phyloP scores from a whole-genome alignment of 2,113 vertebrate species.

The Bothrops jararaca region DNA sequence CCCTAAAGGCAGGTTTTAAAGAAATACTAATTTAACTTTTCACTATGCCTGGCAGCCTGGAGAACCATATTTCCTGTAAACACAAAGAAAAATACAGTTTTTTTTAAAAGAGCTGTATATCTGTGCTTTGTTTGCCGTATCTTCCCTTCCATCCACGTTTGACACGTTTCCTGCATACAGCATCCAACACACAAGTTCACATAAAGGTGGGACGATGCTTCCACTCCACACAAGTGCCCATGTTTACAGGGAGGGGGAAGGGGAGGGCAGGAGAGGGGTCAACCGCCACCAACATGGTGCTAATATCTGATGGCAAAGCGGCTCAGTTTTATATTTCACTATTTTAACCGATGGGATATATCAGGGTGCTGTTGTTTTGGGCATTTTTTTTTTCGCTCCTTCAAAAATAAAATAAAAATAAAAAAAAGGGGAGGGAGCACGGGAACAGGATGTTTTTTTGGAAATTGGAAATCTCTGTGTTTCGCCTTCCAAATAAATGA shows the following conservation, averaged over 20 bases:
- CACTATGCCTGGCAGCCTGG: background rate
- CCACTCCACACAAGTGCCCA: background rate
- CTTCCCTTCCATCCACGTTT: background rate
- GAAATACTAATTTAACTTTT: background rate
- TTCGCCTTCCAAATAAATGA: background rate
- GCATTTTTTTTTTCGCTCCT: background rate
- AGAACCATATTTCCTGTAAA: background rate
- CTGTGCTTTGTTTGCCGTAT: background rate
- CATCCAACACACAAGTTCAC: background rate
- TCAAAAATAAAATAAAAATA: background rate
- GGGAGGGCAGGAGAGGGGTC: background rate
- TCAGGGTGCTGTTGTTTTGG: background rate
- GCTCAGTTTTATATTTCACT: background rate
- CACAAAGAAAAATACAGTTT: background rate
- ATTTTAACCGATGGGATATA: background rate
- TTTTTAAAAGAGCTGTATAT: background rate
- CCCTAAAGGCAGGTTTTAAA: background rate
- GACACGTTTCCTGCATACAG: background rate
- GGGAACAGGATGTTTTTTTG: background rate
- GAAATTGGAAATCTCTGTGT: background rate
- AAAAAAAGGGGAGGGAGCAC: too few relatives aligned
- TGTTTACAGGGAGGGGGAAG: background rate
- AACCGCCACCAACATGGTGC: background rate
- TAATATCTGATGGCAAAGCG: background rate
- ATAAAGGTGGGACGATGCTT: background rate